Conservation (phyloP, 2,113 vertebrate species). For the Grantiella picta region DNA sequence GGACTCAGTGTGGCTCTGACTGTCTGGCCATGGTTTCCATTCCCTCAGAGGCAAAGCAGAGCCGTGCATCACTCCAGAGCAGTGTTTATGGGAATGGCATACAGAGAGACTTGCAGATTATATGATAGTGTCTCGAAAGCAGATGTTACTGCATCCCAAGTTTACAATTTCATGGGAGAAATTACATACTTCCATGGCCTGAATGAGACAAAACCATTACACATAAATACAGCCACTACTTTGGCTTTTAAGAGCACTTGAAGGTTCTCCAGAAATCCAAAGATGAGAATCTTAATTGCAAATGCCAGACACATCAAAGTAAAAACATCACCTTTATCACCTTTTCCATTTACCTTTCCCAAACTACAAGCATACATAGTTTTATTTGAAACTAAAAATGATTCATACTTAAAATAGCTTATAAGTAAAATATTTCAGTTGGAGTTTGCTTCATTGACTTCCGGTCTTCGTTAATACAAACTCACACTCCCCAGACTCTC, state of each 20-base stretch:
- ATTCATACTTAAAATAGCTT: background rate
- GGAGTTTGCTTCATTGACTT: background rate
- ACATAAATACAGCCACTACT: background rate
- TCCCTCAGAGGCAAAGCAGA: background rate
- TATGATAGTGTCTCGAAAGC: fast-evolving
- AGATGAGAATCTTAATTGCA: background rate
- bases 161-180: background rate
- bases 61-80: background rate
- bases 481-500: background rate
- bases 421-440: background rate
- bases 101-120: background rate
- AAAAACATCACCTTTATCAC: background rate
- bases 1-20: background rate
- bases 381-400: background rate
- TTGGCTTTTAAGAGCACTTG: background rate
- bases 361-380: background rate
- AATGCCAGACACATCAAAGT: background rate
- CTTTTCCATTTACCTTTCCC: background rate
- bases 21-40: background rate
- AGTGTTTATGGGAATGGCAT: background rate
- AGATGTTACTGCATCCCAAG: background rate
- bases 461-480: background rate
- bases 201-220: background rate
- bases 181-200: background rate
- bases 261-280: background rate